Evolutionary conservation across 2,113 vertebrate genomes (phyloP).

Genomic region (Corythornis cristatus): DNA sequence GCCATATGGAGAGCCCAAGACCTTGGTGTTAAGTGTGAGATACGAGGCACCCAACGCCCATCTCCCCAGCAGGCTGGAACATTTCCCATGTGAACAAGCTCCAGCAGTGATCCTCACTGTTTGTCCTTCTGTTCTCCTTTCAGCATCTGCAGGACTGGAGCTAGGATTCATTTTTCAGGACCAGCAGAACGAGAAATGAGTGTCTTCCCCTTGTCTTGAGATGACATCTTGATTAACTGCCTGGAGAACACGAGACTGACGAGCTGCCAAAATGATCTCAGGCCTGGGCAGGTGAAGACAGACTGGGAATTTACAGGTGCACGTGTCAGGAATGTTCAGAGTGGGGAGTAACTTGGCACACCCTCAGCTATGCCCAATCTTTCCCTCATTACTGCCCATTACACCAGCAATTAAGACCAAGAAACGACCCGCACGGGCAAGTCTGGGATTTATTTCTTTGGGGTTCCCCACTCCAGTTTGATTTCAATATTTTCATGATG

Average conservation of each 20-base stretch:
- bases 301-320: background rate
- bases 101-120: background rate
- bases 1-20: background rate
- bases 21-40: background rate
- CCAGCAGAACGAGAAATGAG: background rate
- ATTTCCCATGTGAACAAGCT: background rate
- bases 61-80: background rate
- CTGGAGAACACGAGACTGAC: background rate
- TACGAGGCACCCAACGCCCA: fast-evolving
- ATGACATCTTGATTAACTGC: background rate
- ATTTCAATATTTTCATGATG: background rate
- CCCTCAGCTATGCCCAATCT: background rate
- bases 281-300: background rate
- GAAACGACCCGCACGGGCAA: background rate
- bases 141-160: background rate
- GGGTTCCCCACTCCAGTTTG: fast-evolving
- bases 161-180: background rate
- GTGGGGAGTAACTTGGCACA: too few relatives aligned
- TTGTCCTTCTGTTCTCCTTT: background rate
- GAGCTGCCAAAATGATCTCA: background rate
- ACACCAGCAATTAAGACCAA: background rate
- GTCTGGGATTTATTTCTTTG: background rate
- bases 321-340: background rate
- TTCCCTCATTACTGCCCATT: background rate
- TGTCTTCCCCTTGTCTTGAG: background rate